Evolutionary conservation across 53 echinoderm and acorn worm species (phyloP).

Genomic region (Hippasteria phrygiana): DNA sequence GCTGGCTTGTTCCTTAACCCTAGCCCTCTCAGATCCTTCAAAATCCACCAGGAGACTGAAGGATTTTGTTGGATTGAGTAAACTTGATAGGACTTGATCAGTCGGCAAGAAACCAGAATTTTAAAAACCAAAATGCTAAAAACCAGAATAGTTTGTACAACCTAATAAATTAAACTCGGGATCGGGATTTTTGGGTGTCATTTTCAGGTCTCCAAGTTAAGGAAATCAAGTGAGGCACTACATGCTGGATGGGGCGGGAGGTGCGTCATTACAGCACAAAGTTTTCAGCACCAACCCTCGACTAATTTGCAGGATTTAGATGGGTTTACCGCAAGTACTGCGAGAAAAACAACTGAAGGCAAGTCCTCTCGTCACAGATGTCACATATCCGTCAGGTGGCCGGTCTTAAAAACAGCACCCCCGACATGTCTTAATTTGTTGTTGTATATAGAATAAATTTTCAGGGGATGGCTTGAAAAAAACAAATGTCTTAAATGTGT

Average conservation of each 20-base stretch:
- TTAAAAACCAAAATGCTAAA: too few species aligned
- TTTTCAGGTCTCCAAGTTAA: constrained; percentile 96
- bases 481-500: background rate
- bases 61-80: too few species aligned
- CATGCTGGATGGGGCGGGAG: background rate
- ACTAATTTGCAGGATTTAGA: background rate
- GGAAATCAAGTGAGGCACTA: constrained; percentile 85
- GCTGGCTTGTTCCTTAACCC: too few species aligned
- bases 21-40: too few species aligned
- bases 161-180: too few species aligned
- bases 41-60: too few species aligned
- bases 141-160: too few species aligned
- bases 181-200: background rate
- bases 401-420: constrained; percentile 3
- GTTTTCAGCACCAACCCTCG: background rate
- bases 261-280: background rate
- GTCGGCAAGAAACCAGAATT: too few species aligned
- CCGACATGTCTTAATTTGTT: background rate
- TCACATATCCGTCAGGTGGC: constrained; percentile 6
- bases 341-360: background rate
- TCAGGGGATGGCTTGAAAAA: constrained; percentile 34
- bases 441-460: constrained; percentile 60
- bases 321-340: background rate
- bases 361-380: background rate
- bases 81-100: too few species aligned